Evolutionary conservation across 2,797 vertebrate genomes (phyloP).

Genomic region (Poecile montanus): DNA sequence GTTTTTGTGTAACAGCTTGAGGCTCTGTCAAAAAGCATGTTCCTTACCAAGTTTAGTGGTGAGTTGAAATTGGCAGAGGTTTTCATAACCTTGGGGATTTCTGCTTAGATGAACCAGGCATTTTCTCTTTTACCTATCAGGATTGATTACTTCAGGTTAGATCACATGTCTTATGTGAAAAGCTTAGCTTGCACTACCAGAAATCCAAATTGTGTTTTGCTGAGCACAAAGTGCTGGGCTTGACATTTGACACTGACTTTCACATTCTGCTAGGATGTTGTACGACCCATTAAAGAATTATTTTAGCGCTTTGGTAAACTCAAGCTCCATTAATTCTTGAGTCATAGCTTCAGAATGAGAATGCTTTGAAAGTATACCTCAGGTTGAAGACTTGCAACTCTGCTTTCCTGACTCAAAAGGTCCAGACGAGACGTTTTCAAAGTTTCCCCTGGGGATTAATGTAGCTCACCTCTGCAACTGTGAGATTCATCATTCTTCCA

Average conservation of each 20-base stretch:
- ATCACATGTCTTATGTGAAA: constrained; percentile 11
- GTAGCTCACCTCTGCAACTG: neutral
- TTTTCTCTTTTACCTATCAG: constrained; percentile 21
- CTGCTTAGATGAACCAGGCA: neutral
- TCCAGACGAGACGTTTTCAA: neutral
- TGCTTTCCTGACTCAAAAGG: neutral
- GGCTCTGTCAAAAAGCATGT: constrained; percentile 18
- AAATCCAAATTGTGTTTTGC: neutral
- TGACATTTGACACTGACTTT: neutral
- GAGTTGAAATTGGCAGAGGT: neutral
- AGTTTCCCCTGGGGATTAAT: neutral
- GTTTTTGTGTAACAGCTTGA: neutral
- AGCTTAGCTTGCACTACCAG: neutral
- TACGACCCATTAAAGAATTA: neutral
- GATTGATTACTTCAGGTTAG: constrained; percentile 3
- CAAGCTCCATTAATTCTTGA: neutral
- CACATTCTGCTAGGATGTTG: neutral
- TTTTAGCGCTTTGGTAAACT: neutral
- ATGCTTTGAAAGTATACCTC: neutral
- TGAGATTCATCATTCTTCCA: neutral
- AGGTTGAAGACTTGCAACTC: neutral
- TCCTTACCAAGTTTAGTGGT: neutral
- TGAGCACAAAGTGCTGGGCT: neutral
- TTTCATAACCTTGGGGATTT: constrained; percentile 42
- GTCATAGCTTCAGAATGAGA: neutral